phyloP scores from a whole-genome alignment of 2,888 invertebrate species.

The Nomada fabriciana region DNA sequence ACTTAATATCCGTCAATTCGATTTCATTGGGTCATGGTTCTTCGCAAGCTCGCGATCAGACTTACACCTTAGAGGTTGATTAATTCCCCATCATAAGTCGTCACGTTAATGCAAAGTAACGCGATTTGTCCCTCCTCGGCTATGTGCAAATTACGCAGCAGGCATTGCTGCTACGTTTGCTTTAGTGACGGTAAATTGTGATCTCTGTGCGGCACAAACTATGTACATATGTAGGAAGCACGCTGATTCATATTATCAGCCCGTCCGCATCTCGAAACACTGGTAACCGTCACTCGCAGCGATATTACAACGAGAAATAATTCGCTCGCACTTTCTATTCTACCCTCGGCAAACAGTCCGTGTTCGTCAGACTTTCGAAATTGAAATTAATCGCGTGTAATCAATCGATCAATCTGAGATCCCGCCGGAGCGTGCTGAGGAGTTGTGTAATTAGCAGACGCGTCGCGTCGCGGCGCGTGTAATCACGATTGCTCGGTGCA shows the following conservation, averaged over 20 bases:
- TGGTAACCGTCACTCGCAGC: not conserved
- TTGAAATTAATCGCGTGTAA: slow-evolving; percentile 46
- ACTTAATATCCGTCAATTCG: not conserved
- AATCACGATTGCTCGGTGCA: slow-evolving; percentile 12
- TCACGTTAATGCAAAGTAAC: slow-evolving; percentile 7
- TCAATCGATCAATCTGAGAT: slow-evolving; percentile 51
- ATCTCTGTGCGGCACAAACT: not conserved
- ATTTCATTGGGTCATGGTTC: not conserved
- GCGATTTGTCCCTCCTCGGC: slow-evolving; percentile 21
- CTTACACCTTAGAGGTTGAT: slow-evolving; percentile 1
- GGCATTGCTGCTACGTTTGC: slow-evolving; percentile 4
- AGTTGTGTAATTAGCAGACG: slow-evolving; percentile 51
- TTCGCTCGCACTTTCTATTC: slow-evolving; percentile 52
- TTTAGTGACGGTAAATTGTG: not conserved
- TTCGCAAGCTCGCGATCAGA: not conserved
- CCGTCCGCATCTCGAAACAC: slow-evolving; percentile 22
- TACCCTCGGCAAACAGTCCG: slow-evolving; percentile 17
- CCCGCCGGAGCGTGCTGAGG: not conserved
- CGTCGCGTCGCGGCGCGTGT: not conserved
- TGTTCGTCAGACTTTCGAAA: slow-evolving; percentile 45
- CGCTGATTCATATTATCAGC: slow-evolving; percentile 47
- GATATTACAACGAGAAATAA: slow-evolving; percentile 28
- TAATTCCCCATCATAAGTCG: slow-evolving; percentile 7
- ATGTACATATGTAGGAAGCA: slow-evolving; percentile 19
- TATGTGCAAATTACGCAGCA: slow-evolving; percentile 17